Percentiles rank a stretch among this genome's conserved stretches.
Conservation (phyloP, 1,140 invertebrate genomes). For the Trachymyrmex cornetzi region DNA sequence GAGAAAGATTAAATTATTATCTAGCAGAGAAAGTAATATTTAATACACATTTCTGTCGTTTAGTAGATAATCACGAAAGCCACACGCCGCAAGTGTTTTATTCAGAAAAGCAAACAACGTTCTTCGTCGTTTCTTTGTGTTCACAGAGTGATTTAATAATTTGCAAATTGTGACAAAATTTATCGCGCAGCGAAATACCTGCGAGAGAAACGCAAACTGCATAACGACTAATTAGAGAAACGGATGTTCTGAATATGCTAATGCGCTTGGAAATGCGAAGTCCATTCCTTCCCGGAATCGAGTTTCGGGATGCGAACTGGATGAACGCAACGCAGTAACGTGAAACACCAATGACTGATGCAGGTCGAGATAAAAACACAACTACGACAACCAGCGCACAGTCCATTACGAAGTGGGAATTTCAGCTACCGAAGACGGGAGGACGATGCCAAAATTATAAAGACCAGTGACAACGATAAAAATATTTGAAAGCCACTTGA, state of each 20-base stretch:
- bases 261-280: constrained; percentile 67
- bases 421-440: neutral
- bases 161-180: neutral
- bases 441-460: constrained; percentile 30
- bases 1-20: constrained; percentile 1
- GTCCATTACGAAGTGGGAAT: neutral
- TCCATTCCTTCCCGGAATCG: constrained; percentile 73
- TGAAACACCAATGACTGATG: constrained; percentile 4
- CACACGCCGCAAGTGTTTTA: neutral
- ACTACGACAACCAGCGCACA: neutral
- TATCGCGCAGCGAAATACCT: neutral
- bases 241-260: constrained; percentile 68
- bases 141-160: neutral
- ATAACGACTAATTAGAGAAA: constrained; percentile 34
- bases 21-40: neutral
- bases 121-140: neutral
- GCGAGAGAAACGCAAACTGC: constrained; percentile 22
- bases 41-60: neutral
- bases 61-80: neutral
- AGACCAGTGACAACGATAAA: constrained; percentile 29
- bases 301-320: constrained; percentile 72
- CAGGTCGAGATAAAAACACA: neutral
- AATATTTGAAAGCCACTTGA: constrained; percentile 43
- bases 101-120: neutral
- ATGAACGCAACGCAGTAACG: constrained; percentile 15